A percentile compares a stretch with the other conserved stretches of the same genome.
These are phyloP conservation scores for Linyphia triangularis DNA, from an alignment of 2,888 invertebrate genomes.

Conservation along the genomic window DNA sequence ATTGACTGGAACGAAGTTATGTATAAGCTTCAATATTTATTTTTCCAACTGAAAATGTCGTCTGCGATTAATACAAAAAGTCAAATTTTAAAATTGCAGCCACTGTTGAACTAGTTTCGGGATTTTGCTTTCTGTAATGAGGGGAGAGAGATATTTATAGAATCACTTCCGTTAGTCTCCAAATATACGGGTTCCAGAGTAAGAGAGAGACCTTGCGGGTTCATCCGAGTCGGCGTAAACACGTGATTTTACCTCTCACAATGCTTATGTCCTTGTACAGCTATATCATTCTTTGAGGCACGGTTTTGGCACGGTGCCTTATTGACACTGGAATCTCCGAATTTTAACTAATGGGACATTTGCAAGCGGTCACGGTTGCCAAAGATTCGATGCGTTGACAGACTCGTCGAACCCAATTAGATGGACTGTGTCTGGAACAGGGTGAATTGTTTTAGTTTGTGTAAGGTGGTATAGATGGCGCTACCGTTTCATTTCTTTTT, in stretches of 20 bases:
- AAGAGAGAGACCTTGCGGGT: slow-evolving; percentile 16
- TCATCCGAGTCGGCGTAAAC: slow-evolving; percentile 38
- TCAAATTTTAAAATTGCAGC: not conserved
- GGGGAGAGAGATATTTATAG: slow-evolving; percentile 44
- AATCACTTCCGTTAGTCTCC: slow-evolving; percentile 36
- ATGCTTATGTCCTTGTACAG: slow-evolving; percentile 62
- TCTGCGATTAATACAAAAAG: not conserved
- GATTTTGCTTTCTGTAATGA: not conserved
- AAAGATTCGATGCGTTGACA: slow-evolving; percentile 9
- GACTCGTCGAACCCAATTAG: slow-evolving; percentile 15
- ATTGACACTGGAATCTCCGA: slow-evolving; percentile 23
- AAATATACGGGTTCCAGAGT: slow-evolving; percentile 54
- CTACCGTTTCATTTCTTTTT: too few species aligned
- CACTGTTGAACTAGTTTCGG: not conserved
- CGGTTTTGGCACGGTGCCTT: slow-evolving; percentile 37
- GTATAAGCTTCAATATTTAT: too few species aligned
- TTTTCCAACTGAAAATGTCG: not conserved
- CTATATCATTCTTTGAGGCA: slow-evolving; percentile 51
- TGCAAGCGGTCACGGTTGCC: not conserved
- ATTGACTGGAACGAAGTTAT: too few species aligned
- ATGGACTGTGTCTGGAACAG: not conserved
- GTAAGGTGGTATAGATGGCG: not conserved
- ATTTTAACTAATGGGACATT: slow-evolving; percentile 30
- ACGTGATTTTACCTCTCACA: slow-evolving; percentile 53
- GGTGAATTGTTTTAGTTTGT: not conserved